These are phyloP conservation scores for Germaria angustata DNA, from an alignment of 2,888 invertebrate species.

Conservation along the genomic window DNA sequence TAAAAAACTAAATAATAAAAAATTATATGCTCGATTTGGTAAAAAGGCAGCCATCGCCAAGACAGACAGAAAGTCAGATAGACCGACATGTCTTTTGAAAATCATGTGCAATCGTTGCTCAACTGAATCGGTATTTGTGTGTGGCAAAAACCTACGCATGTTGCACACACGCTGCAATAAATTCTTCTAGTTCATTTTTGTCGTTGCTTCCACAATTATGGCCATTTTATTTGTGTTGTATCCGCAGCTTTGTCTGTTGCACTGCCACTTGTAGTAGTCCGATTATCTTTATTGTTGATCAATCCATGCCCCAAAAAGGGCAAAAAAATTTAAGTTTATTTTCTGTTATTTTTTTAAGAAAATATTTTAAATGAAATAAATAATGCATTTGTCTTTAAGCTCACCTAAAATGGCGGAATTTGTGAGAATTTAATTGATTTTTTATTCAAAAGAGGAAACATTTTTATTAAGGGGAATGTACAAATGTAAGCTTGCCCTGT, in stretches of 20 bases:
- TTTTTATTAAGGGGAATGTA: conserved; percentile 8
- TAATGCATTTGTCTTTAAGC: background rate
- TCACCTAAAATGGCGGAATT: background rate
- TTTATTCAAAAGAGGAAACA: background rate
- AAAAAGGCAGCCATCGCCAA: conserved; percentile 30
- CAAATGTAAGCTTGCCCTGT: background rate
- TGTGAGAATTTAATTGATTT: conserved; percentile 17
- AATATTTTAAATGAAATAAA: conserved; percentile 27
- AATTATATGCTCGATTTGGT: conserved; percentile 65
- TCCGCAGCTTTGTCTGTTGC: background rate
- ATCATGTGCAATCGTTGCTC: conserved; percentile 7
- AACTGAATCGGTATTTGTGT: conserved; percentile 5
- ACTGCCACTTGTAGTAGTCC: conserved; percentile 19
- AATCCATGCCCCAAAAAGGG: conserved; percentile 36
- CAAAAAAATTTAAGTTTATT: background rate
- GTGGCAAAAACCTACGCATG: conserved; percentile 61
- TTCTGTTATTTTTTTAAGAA: background rate
- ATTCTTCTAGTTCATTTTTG: conserved; percentile 28
- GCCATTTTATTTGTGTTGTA: conserved; percentile 24
- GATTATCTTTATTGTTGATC: conserved; percentile 20
- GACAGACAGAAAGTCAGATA: background rate
- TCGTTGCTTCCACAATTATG: conserved; percentile 39
- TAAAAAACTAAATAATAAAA: conserved; percentile 38
- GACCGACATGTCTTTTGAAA: conserved; percentile 20
- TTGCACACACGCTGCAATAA: conserved; percentile 49